These are phyloP conservation scores for Lutjanus argentimaculatus DNA, from an alignment of 2,797 vertebrate genomes.

Conservation along the genomic window DNA sequence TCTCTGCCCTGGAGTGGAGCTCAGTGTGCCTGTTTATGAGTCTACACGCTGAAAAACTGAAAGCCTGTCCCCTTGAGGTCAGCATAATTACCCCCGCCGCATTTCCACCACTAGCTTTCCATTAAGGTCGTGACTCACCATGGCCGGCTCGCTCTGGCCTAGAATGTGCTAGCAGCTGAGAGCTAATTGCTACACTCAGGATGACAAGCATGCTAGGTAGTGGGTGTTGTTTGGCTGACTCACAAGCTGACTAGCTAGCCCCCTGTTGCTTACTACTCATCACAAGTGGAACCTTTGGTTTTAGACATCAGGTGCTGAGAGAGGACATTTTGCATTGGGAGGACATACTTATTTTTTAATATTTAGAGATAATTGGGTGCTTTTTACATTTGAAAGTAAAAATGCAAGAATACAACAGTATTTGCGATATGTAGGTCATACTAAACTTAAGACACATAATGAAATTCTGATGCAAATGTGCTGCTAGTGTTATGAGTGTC, in stretches of 20 bases:
- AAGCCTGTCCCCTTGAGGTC: conserved; percentile 72
- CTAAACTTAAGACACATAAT: conserved; percentile 44
- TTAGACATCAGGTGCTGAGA: conserved; percentile 7
- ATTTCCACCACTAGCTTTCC: conserved; percentile 71
- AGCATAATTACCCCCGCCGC: conserved; percentile 73
- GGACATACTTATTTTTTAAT: not conserved
- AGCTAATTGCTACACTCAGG: conserved; percentile 71
- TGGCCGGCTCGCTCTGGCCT: conserved; percentile 32
- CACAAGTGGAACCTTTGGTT: conserved; percentile 40
- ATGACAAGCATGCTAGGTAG: conserved; percentile 50
- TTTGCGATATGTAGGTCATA: conserved; percentile 46
- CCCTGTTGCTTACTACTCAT: conserved; percentile 18
- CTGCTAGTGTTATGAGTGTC: conserved; percentile 7
- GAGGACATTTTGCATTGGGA: not conserved
- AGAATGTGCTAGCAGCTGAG: conserved; percentile 63
- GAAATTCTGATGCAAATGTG: conserved; percentile 54
- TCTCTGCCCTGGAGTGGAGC: conserved; percentile 49
- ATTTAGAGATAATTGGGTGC: not conserved
- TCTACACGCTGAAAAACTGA: conserved; percentile 49
- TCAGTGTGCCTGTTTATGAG: conserved; percentile 63
- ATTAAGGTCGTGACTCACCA: conserved; percentile 79
- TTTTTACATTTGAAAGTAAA: conserved; percentile 14
- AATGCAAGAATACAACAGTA: conserved; percentile 7
- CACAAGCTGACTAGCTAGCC: conserved; percentile 45
- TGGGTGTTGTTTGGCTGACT: conserved; percentile 60